Evolutionary conservation across 2,888 invertebrate genomes (phyloP).

Genomic region (Amaurobius ferox): DNA sequence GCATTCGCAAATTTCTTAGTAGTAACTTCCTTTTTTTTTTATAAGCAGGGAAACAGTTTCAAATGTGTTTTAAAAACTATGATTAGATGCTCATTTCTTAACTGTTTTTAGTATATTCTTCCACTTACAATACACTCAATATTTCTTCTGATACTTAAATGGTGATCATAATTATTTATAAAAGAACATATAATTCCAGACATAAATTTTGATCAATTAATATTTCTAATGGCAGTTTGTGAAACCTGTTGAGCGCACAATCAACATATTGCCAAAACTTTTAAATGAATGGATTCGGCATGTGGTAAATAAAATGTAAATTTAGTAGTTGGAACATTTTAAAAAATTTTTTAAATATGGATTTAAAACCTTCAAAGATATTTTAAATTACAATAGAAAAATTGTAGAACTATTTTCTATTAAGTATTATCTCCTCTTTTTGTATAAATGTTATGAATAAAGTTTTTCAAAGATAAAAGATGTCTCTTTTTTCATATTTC

Average conservation of each 20-base stretch:
- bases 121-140: too few species aligned
- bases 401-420: neutral
- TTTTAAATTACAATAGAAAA: neutral
- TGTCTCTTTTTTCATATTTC: neutral
- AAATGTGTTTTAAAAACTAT: too few species aligned
- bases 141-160: too few species aligned
- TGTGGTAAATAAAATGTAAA: neutral
- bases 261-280: constrained; percentile 31
- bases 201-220: too few species aligned
- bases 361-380: neutral
- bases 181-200: too few species aligned
- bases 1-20: too few species aligned
- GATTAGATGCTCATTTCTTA: too few species aligned
- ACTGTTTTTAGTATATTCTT: too few species aligned
- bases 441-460: neutral
- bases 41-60: too few species aligned
- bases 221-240: neutral
- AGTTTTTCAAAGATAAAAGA: neutral
- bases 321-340: constrained; percentile 1
- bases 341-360: neutral
- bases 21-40: too few species aligned
- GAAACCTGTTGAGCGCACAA: constrained; percentile 34
- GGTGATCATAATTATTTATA: too few species aligned
- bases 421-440: constrained; percentile 4
- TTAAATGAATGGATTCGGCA: neutral